A percentile compares a stretch with the other conserved stretches of the same genome.
phyloP scores from a whole-genome alignment of 2,888 invertebrate genomes.

The Tetrapedia diversipes region DNA sequence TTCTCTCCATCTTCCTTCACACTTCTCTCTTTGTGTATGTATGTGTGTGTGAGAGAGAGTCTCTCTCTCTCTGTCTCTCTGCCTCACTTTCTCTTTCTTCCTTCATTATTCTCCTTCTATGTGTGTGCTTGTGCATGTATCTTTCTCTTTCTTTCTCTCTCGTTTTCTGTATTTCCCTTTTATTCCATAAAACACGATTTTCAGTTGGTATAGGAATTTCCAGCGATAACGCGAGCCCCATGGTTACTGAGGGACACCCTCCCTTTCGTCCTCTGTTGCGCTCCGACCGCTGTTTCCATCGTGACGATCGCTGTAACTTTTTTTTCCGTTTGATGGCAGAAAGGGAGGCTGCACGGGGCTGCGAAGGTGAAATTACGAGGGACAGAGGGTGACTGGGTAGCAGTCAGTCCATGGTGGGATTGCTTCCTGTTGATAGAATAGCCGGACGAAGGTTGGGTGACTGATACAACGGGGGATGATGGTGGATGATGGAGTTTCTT shows the following conservation, averaged over 20 bases:
- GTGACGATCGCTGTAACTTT: not conserved
- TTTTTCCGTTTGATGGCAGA: no score
- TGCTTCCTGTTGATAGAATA: not conserved
- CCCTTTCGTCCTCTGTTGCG: no score
- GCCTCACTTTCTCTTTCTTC: no score
- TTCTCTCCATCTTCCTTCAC: no score
- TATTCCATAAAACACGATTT: slow-evolving; percentile 12
- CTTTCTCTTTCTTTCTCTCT: not conserved
- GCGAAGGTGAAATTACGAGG: not conserved
- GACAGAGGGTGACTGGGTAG: not conserved
- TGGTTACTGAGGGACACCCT: not conserved
- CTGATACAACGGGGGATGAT: not conserved
- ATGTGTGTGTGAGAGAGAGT: no score
- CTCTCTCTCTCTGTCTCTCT: no score
- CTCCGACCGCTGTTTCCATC: not conserved
- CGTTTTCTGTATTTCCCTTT: no score
- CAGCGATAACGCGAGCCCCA: slow-evolving; percentile 33
- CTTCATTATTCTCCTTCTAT: no score
- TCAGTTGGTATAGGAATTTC: slow-evolving; percentile 19
- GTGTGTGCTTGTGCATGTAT: no score
- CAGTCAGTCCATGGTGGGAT: not conserved
- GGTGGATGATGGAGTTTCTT: not conserved
- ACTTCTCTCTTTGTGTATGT: no score
- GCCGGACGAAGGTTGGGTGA: not conserved
- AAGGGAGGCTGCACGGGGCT: not conserved